Evolutionary conservation across 2,888 invertebrate species (phyloP), one percentile per base, ranked within the genome.

Genomic region (Pterobdella sp.): DNA sequence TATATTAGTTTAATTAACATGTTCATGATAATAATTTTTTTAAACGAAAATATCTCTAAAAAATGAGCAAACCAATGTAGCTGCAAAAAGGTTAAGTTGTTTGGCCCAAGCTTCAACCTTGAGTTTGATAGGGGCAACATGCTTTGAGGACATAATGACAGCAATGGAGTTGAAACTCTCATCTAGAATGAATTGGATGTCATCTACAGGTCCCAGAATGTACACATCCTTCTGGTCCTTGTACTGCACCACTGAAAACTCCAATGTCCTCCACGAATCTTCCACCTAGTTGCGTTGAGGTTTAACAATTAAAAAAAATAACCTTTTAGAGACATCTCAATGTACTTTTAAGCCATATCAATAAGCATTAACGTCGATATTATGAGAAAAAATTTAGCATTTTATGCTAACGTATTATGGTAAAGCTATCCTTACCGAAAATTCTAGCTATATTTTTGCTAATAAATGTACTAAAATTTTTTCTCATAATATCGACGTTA

Each of bases 121-220:
- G 31, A 88, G 82, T 80, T 89, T 91, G 74, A 94, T 92, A 0
- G 92, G 92, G 0, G 90, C 92, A 22, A 92, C 91, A 83, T 90
- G 90, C 68, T 91, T 87, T 0, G 93, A 93, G 79, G 92, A 92
- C 0, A 90, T 88, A 68, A 94, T 92, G 0, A 93, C 94, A 78
- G 90, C 89, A 56, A 94, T 87, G 80, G 90, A 90, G 72, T 94
- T 92, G 82, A 89, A 90, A 79, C 91, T 90, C 81, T 94, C 94
- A 80, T 94, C 94, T 1, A 92, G 83, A 1, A 89, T 86, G 0
- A 88, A 86, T 82, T 92, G 92, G 36, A 94, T 86, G 78, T 94
- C 93, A 79, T 94, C 94, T 0, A 91, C 86, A 0, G 90, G 90
- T 1, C 92, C 93, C 72, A 94, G 84, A 42, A 94, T 89, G 79